Conservation (phyloP, 2,113 vertebrate genomes). For the Mungos mungo region DNA sequence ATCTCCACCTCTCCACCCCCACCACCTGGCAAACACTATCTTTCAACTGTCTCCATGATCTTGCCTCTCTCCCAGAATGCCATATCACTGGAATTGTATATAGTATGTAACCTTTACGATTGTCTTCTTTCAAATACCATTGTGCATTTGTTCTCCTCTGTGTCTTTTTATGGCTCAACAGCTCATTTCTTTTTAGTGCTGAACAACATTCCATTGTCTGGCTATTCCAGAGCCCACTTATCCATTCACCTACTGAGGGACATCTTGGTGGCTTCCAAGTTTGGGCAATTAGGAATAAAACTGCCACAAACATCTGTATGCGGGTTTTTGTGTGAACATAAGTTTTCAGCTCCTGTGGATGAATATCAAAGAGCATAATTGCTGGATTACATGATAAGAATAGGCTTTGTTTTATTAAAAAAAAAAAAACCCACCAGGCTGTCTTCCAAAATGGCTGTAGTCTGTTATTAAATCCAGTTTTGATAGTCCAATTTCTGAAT, state of each 20-base stretch:
- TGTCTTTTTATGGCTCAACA: not conserved
- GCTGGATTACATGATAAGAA: not conserved
- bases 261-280: not conserved
- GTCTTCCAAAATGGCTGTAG: not conserved
- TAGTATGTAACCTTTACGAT: not conserved
- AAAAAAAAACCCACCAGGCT: not conserved
- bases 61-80: not conserved
- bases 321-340: not conserved
- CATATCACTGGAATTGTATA: not conserved
- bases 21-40: too few relatives aligned
- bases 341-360: not conserved
- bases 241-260: not conserved
- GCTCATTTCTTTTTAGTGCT: not conserved
- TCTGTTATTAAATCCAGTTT: not conserved
- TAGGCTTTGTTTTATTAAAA: not conserved
- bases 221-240: not conserved
- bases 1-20: accelerated
- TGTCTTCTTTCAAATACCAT: not conserved
- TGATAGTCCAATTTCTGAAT: not conserved
- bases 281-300: not conserved
- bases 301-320: not conserved
- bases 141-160: not conserved
- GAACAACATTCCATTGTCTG: not conserved
- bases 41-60: not conserved
- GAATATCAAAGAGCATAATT: not conserved